phyloP scores from a whole-genome alignment of 2,797 vertebrate genomes.

The Austrolebias charrua region DNA sequence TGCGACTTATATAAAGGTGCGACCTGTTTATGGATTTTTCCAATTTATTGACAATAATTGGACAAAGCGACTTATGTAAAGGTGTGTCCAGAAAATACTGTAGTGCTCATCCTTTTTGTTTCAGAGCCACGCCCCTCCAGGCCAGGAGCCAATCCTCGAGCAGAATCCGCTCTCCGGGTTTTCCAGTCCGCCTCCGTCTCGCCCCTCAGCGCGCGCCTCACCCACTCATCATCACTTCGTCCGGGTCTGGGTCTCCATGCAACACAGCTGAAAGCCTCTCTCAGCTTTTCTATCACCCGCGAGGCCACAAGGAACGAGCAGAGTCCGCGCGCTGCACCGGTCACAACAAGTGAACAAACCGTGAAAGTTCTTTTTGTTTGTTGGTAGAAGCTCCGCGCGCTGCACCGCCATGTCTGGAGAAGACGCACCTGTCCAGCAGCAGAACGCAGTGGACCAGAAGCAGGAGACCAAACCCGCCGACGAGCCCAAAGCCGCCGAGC shows the following conservation, averaged over 20 bases:
- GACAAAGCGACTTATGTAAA: no score
- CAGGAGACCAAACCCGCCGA: slow-evolving; percentile 78
- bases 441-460: slow-evolving; percentile 83
- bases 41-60: no score
- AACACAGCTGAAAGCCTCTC: slow-evolving; percentile 61
- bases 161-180: slow-evolving; percentile 66
- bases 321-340: slow-evolving; percentile 32
- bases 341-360: slow-evolving; percentile 30
- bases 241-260: slow-evolving; percentile 70
- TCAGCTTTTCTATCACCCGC: slow-evolving; percentile 41
- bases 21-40: no score
- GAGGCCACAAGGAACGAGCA: slow-evolving; percentile 17
- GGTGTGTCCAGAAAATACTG: no score
- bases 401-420: slow-evolving; percentile 81
- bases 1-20: no score
- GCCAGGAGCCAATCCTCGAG: slow-evolving; percentile 44
- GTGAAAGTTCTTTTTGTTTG: slow-evolving; percentile 23
- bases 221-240: slow-evolving; percentile 75
- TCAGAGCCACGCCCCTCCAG: slow-evolving; percentile 38
- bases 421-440: slow-evolving; percentile 84
- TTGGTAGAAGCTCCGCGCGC: slow-evolving; percentile 41
- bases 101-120: slow-evolving; percentile 44
- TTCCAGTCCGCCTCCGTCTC: slow-evolving; percentile 70
- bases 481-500: slow-evolving; percentile 79
- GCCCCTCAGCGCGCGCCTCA: slow-evolving; percentile 73